These are phyloP conservation scores for Dugesia japonica DNA, from an alignment of 2,888 invertebrate genomes.

Conservation along the genomic window DNA sequence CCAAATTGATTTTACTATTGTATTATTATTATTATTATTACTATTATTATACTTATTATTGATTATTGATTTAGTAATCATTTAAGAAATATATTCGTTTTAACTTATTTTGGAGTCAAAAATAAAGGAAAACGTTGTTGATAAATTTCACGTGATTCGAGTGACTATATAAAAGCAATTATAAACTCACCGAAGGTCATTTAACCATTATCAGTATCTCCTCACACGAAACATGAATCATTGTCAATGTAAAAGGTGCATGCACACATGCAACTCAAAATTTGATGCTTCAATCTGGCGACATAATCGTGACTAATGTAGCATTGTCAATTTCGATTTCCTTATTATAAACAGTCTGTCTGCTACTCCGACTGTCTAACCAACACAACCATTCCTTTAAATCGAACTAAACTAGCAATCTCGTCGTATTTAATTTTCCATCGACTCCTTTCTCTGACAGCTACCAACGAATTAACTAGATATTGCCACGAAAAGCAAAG, in stretches of 20 bases:
- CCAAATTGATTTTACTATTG: background rate
- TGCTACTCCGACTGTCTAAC: background rate
- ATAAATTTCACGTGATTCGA: too few relatives aligned
- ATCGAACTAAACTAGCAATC: background rate
- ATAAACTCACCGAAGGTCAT: background rate
- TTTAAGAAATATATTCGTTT: background rate
- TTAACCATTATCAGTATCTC: background rate
- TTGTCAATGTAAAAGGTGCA: background rate
- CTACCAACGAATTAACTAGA: conserved; percentile 6
- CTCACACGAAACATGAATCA: background rate
- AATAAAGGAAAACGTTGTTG: too few relatives aligned
- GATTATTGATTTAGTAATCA: background rate
- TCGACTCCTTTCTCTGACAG: conserved; percentile 15
- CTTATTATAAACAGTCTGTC: conserved; percentile 20
- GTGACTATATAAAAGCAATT: too few relatives aligned
- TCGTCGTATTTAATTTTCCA: conserved; percentile 2
- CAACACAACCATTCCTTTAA: conserved; percentile 1
- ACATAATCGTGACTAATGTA: conserved; percentile 8
- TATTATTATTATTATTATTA: conserved; percentile 1
- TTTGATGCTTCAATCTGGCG: background rate
- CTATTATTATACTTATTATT: background rate
- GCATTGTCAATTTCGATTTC: conserved; percentile 20
- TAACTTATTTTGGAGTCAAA: background rate
- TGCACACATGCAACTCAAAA: background rate
- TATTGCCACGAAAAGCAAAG: background rate